Conservation (phyloP, 2,113 vertebrate species). For the Sapajus apella region DNA sequence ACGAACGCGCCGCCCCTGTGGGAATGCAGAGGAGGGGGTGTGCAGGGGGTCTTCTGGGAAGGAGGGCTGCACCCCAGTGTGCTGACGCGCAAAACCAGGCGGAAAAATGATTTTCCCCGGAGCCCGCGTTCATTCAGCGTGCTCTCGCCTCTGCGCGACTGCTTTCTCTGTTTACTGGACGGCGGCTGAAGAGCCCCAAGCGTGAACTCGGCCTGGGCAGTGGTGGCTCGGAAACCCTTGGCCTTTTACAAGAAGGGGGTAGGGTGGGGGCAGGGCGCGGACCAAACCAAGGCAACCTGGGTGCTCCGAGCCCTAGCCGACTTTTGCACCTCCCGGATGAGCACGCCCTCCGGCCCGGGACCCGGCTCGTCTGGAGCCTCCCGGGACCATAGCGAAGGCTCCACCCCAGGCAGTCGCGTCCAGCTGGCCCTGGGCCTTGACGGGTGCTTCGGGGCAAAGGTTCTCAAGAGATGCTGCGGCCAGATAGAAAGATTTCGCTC, state of each 20-base stretch:
- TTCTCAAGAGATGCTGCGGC: not conserved
- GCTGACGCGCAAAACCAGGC: not conserved
- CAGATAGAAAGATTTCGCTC: not conserved
- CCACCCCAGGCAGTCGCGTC: not conserved
- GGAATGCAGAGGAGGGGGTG: not conserved
- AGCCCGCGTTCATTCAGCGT: not conserved
- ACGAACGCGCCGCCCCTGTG: not conserved
- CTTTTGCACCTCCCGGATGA: not conserved
- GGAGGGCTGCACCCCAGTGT: not conserved
- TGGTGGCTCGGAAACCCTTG: conserved; percentile 22
- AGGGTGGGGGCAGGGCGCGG: not conserved
- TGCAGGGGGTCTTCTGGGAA: not conserved
- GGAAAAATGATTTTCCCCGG: not conserved
- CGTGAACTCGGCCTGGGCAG: conserved; percentile 7
- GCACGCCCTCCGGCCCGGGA: not conserved
- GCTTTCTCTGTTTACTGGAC: not conserved
- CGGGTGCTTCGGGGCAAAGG: not conserved
- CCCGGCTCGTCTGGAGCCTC: not conserved
- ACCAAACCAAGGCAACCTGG: not conserved
- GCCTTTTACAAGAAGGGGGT: not conserved
- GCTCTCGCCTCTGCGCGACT: not conserved
- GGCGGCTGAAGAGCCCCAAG: not conserved
- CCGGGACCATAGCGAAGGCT: not conserved
- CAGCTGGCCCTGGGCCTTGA: not conserved
- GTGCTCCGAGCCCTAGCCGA: not conserved